Evolutionary conservation across 53 echinoderm and acorn worm species (phyloP).

Genomic region (Paelopatides confundens): DNA sequence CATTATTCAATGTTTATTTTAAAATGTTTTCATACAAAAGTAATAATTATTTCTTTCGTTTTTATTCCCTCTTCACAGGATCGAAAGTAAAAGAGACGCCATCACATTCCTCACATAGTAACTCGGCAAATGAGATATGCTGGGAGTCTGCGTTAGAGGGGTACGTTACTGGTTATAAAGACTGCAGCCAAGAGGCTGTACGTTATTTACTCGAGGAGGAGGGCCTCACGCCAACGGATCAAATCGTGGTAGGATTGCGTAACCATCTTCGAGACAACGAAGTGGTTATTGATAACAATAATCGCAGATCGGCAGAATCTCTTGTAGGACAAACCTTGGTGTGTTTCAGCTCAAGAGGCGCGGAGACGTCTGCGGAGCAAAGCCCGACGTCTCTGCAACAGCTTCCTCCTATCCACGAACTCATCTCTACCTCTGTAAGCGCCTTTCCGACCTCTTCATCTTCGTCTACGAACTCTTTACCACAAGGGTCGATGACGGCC

Average conservation of each 20-base stretch:
- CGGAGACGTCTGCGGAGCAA: slow-evolving; percentile 9
- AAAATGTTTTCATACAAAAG: background rate
- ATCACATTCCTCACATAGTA: slow-evolving; percentile 39
- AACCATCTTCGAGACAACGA: slow-evolving; percentile 70
- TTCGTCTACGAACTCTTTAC: slow-evolving; percentile 61
- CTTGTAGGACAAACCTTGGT: slow-evolving; percentile 44
- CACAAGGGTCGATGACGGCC: slow-evolving; percentile 66
- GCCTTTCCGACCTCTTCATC: slow-evolving; percentile 41
- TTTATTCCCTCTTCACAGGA: slow-evolving; percentile 2
- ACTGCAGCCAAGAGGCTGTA: slow-evolving; percentile 95
- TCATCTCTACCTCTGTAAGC: slow-evolving; percentile 42
- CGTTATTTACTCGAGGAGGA: slow-evolving; percentile 91
- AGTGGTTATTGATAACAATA: slow-evolving; percentile 31
- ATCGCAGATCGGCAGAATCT: slow-evolving; percentile 30
- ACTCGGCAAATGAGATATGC: slow-evolving; percentile 22
- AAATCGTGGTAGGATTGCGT: slow-evolving; percentile 85
- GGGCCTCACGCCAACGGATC: slow-evolving; percentile 86
- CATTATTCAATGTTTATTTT: too few species aligned
- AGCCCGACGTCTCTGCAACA: slow-evolving; percentile 50
- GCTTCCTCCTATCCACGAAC: slow-evolving; percentile 52
- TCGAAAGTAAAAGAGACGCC: slow-evolving; percentile 34
- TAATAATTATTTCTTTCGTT: background rate
- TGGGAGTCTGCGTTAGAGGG: slow-evolving; percentile 47
- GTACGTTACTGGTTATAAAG: slow-evolving; percentile 86
- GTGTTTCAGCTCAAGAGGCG: slow-evolving; percentile 29